phyloP scores from a whole-genome alignment of 92 coral and sea anemone species.

The Zoanthus gigantus region DNA sequence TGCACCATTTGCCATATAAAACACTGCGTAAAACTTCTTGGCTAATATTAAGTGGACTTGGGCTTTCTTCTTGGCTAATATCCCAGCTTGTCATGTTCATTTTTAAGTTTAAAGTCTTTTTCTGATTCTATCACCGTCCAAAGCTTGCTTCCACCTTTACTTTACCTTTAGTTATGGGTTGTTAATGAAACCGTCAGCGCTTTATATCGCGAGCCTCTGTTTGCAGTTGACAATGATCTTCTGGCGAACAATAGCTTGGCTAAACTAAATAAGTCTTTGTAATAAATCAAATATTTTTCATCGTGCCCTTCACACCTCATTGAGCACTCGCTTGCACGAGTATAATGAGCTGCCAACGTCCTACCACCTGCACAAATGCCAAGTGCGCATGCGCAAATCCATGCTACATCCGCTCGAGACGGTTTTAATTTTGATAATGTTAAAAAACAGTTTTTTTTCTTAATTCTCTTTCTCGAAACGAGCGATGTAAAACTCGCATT shows the following conservation, averaged over 20 bases:
- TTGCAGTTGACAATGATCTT: slow-evolving; percentile 93
- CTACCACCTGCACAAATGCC: slow-evolving; percentile 80
- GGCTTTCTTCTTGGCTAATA: slow-evolving; percentile 33
- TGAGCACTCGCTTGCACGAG: slow-evolving; percentile 76
- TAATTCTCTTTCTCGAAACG: background rate
- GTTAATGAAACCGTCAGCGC: slow-evolving; percentile 77
- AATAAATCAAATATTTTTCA: slow-evolving; percentile 99
- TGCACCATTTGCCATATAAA: slow-evolving; percentile 99
- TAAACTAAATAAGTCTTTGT: slow-evolving; percentile 99
- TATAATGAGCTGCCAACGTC: slow-evolving; percentile 84
- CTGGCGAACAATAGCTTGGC: slow-evolving; percentile 91
- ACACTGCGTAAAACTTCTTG: slow-evolving; percentile 98
- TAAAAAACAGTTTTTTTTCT: background rate
- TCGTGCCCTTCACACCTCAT: slow-evolving; percentile 97
- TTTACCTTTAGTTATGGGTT: slow-evolving; percentile 68
- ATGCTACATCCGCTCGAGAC: slow-evolving; percentile 74
- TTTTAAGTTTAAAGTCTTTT: slow-evolving; percentile 2
- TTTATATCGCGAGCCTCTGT: slow-evolving; percentile 79
- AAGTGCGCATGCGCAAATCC: slow-evolving; percentile 75
- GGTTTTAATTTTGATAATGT: slow-evolving; percentile 59
- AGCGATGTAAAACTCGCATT: background rate
- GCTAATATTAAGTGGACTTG: slow-evolving; percentile 84
- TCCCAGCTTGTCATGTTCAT: slow-evolving; percentile 53
- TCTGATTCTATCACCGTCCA: slow-evolving; percentile 5
- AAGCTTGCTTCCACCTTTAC: slow-evolving; percentile 74